Conservation (phyloP, 1,140 invertebrate species). For the Drosophila dunni region DNA sequence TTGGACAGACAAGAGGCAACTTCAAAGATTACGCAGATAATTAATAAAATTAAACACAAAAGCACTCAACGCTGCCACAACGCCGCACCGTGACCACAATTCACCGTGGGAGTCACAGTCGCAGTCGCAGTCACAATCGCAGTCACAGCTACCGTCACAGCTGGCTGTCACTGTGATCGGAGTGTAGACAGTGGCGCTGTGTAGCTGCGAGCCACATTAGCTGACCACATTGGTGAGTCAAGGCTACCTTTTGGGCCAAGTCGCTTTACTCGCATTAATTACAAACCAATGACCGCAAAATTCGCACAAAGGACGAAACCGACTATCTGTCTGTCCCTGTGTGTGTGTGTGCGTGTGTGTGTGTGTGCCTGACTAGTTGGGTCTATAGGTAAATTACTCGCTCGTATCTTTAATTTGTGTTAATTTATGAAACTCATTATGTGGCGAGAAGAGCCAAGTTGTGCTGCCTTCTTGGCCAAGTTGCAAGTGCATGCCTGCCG, state of each 20-base stretch:
- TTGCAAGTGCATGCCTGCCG: constrained; percentile 60
- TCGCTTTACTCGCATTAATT: constrained; percentile 71
- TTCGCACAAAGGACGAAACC: constrained; percentile 19
- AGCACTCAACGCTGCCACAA: constrained; percentile 58
- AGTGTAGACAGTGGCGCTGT: background rate
- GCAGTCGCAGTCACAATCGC: constrained; percentile 12
- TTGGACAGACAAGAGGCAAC: constrained; percentile 42
- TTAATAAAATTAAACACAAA: constrained; percentile 82
- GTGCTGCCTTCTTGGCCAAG: constrained; percentile 13
- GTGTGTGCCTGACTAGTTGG: constrained; percentile 12
- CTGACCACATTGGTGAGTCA: constrained; percentile 57
- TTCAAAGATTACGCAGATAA: constrained; percentile 79
- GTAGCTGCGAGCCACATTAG: constrained; percentile 50
- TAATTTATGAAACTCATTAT: constrained; percentile 82
- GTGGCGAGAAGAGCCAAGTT: constrained; percentile 27
- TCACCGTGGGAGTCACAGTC: constrained; percentile 15
- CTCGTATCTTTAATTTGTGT: constrained; percentile 75
- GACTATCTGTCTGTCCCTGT: background rate
- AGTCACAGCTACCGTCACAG: constrained; percentile 3
- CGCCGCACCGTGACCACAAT: constrained; percentile 14
- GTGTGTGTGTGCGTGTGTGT: constrained; percentile 1
- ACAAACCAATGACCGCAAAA: constrained; percentile 77
- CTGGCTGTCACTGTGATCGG: background rate
- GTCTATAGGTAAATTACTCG: constrained; percentile 53
- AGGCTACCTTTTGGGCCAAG: constrained; percentile 51